Evolutionary conservation across 1,140 invertebrate genomes (phyloP), one percentile per base, ranked within the genome.

Genomic region (Camponotus floridanus): DNA sequence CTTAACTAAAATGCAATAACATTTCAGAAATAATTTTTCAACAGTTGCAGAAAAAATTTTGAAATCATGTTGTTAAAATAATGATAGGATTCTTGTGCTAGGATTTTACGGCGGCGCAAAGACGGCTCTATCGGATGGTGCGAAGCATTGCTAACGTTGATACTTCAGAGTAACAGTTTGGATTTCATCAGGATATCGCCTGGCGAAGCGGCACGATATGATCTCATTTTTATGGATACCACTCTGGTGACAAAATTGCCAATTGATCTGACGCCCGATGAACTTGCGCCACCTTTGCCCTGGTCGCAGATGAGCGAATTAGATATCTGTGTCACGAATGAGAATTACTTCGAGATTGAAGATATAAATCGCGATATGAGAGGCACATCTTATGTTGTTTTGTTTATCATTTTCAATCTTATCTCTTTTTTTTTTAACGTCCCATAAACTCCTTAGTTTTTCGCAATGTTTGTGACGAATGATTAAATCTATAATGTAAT

Each of bases 111-210:
- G 7, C 55, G 6, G 0, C 18, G 51, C 3, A 81, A 78, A 18
- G 80, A 84, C 9, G 86, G 78, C 8, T 2, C 68, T 13, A 78
- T 90, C 11, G 86, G 90, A 31, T 92, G 92, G 91, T 91, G 85
- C 33, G 91, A 93, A 15, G 15, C 67, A 3, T 91, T 85, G 6
- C n/a, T 91, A 6, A 88, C 64, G 0, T 73, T 74, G 3, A 42
- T 84, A 3, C 48, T 89, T 13, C 78, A 91, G 26, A 31, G 8
- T 11, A 7, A 71, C 0, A 79, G 48, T 3, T 3, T 92, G 3
- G 55, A 81, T 0, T 48, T 91, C 3, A 0, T 87, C 2, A 65
- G 67, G 1, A 36, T 91, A 7, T 45, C 70, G 0, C 70, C 86
- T 0, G 21, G 0, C 0, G 87, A 92, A 9, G 61, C 15, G 0